phyloP scores from a whole-genome alignment of 2,888 invertebrate species.

The Beris chalybata region DNA sequence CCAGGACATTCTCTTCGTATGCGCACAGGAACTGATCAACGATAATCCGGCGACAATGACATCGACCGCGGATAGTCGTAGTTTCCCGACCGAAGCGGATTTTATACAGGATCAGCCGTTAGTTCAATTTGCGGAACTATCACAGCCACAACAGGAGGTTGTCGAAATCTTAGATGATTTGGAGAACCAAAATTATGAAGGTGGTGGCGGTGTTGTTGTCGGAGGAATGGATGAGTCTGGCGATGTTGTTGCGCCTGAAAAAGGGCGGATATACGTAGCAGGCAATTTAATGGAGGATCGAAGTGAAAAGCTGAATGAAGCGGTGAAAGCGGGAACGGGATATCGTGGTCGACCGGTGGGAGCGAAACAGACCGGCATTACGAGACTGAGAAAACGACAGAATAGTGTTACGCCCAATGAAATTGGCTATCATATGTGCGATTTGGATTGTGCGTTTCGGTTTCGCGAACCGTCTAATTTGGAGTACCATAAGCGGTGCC shows the following conservation, averaged over 20 bases:
- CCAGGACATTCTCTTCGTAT: conserved; percentile 42
- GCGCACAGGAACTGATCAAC: conserved; percentile 43
- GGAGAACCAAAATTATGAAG: conserved; percentile 33
- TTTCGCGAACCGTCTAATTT: conserved; percentile 49
- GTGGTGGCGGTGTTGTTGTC: neutral
- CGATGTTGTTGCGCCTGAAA: conserved; percentile 42
- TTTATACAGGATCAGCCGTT: neutral
- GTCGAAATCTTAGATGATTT: conserved; percentile 41
- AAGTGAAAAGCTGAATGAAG: conserved; percentile 13
- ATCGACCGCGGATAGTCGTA: neutral
- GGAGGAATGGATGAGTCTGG: conserved; percentile 10
- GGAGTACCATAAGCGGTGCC: conserved; percentile 52
- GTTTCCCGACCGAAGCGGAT: too few species aligned
- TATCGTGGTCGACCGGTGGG: conserved; percentile 53
- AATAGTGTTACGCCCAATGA: conserved; percentile 35
- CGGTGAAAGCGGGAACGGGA: conserved; percentile 14
- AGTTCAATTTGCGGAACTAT: too few species aligned
- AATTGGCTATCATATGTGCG: conserved; percentile 48
- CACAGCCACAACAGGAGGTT: conserved; percentile 32
- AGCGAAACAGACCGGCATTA: conserved; percentile 49
- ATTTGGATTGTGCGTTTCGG: conserved; percentile 51
- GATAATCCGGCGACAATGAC: conserved; percentile 26
- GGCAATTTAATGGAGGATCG: conserved; percentile 49
- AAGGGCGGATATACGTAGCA: conserved; percentile 54
- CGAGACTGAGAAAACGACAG: conserved; percentile 43